phyloP scores from a whole-genome alignment of 2,888 invertebrate genomes.

The Spodoptera littoralis region DNA sequence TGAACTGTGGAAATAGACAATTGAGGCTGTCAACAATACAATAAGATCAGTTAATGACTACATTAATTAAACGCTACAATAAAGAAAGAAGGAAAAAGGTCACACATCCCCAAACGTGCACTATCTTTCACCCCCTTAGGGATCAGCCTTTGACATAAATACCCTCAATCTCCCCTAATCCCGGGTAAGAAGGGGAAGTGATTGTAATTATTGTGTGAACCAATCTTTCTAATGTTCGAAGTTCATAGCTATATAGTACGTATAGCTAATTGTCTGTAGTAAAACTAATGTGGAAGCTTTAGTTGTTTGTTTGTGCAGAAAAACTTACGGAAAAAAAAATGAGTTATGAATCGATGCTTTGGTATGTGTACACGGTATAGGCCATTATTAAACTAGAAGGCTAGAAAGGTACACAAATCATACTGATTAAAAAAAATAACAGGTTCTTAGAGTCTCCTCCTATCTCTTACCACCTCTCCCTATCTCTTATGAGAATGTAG shows the following conservation, averaged over 20 bases:
- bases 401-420: too few species aligned
- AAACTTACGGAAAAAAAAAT: too few species aligned
- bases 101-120: conserved; percentile 6
- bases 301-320: background rate
- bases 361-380: background rate
- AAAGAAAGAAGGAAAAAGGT: conserved; percentile 1
- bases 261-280: background rate
- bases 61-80: background rate
- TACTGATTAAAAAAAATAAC: too few species aligned
- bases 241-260: background rate
- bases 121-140: conserved; percentile 6
- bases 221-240: conserved; percentile 7
- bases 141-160: conserved; percentile 25
- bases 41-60: background rate
- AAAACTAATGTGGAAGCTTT: background rate
- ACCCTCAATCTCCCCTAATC: conserved; percentile 13
- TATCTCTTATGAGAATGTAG: too few species aligned
- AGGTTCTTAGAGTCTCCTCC: too few species aligned
- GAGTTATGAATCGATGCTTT: background rate
- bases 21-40: background rate
- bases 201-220: conserved; percentile 21
- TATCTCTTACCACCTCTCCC: too few species aligned
- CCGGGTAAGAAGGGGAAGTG: conserved; percentile 8
- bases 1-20: too few species aligned
- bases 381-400: too few species aligned